Percentiles rank a stretch among this genome's conserved stretches.
Conservation (phyloP, 2,113 vertebrate species). For the mouse (Mus musculus) region GRCm39 chr2:27451001-27451500, state of each 20-base stretch:
- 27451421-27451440: neutral
- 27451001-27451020: neutral
- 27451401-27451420: neutral
- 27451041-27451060: neutral
- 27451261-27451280: too few species aligned
- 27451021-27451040: neutral
- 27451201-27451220: neutral
- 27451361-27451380: neutral
- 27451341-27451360: neutral
- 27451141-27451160: rapidly evolving
- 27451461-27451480: neutral
- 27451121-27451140: neutral
- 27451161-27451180: neutral
- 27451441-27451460: neutral
- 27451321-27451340: neutral
- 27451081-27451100: rapidly evolving
- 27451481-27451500: too few species aligned
- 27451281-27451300: neutral
- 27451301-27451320: neutral
- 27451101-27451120: rapidly evolving
- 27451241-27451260: neutral
- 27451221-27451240: neutral
- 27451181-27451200: neutral
- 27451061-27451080: neutral
- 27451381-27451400: neutral